Evolutionary conservation across 2,113 vertebrate genomes (phyloP).

Genomic region (Crotalus helleri): DNA sequence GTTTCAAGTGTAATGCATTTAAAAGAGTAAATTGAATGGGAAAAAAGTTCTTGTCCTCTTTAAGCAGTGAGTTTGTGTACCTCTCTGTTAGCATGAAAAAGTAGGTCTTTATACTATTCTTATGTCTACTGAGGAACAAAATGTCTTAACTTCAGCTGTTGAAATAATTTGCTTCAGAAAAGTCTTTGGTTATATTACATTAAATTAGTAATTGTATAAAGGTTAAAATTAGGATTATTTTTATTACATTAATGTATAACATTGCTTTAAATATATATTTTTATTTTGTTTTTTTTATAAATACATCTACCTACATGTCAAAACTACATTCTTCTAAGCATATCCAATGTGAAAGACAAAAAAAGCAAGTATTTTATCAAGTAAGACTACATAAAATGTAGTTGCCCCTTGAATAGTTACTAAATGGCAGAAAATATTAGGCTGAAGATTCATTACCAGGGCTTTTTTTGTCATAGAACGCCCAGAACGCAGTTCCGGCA

Average conservation of each 20-base stretch:
- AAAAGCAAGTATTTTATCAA: background rate
- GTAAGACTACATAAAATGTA: background rate
- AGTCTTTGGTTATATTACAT: background rate
- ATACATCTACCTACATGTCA: background rate
- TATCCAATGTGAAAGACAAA: background rate
- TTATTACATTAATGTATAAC: background rate
- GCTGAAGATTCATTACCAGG: background rate
- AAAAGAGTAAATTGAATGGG: constrained; percentile 57
- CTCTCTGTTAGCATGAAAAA: constrained; percentile 62
- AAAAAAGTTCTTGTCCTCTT: constrained; percentile 51
- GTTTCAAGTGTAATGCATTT: constrained; percentile 62
- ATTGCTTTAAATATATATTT: constrained; percentile 2
- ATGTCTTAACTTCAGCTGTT: constrained; percentile 24
- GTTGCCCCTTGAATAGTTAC: background rate
- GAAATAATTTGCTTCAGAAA: constrained; percentile 29
- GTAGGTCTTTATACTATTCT: constrained; percentile 54
- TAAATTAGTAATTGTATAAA: background rate
- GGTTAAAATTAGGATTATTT: background rate
- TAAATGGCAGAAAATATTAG: background rate
- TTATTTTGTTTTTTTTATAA: background rate
- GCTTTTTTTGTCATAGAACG: no score
- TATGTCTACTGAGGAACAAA: constrained; percentile 37
- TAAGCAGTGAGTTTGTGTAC: constrained; percentile 53
- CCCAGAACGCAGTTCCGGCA: no score
- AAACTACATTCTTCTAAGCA: background rate